Evolutionary conservation across 2,888 invertebrate species (phyloP).

Genomic region (Oasisia sp.): DNA sequence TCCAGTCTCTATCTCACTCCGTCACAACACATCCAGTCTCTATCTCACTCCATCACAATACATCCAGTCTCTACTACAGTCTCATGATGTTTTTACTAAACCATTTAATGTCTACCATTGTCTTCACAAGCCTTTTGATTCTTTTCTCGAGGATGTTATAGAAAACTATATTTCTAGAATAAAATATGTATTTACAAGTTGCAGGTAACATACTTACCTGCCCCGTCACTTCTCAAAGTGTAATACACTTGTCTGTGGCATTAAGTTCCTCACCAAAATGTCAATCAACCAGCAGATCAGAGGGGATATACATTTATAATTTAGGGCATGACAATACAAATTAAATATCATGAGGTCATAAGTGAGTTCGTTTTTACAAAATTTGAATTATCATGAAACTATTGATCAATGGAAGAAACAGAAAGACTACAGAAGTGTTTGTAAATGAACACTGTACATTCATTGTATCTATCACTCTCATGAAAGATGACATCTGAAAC

Average conservation of each 20-base stretch:
- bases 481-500: background rate
- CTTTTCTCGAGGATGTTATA: no score
- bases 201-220: no score
- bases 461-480: background rate
- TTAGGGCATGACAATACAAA: background rate
- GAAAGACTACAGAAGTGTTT: background rate
- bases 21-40: background rate
- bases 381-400: background rate
- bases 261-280: no score
- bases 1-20: background rate
- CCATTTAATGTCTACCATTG: background rate
- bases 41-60: background rate
- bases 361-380: background rate
- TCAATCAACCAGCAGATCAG: no score
- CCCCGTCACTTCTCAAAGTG: no score
- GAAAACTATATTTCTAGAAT: no score
- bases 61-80: background rate
- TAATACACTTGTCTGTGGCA: no score
- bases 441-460: background rate
- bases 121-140: no score
- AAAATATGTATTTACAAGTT: no score
- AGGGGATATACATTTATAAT: background rate
- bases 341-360: background rate
- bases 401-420: no score
- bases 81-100: background rate